Percentiles rank a stretch among this genome's conserved stretches.
These are phyloP conservation scores for Eupristina koningsbergeri DNA, from an alignment of 1,140 invertebrate species.

Conservation along the genomic window DNA sequence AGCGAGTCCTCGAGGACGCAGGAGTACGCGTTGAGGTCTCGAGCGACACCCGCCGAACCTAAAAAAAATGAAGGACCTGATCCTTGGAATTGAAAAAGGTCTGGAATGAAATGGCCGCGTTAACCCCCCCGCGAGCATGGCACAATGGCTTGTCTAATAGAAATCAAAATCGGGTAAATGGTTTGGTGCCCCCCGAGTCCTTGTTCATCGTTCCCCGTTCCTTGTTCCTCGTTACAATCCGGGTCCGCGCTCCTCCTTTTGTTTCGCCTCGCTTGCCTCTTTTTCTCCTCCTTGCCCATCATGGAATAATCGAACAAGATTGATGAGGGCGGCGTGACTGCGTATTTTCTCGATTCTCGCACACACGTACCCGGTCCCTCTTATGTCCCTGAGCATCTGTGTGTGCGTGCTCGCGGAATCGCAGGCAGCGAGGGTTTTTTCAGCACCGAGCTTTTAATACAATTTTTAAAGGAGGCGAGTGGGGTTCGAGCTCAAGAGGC, in stretches of 20 bases:
- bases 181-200: neutral
- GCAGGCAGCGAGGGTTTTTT: conserved; percentile 21
- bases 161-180: conserved; percentile 66
- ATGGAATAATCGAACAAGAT: conserved; percentile 74
- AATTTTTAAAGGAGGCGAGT: conserved; percentile 6
- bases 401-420: neutral
- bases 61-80: neutral
- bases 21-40: neutral
- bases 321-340: conserved; percentile 72
- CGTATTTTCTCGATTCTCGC: conserved; percentile 39
- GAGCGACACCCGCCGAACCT: neutral
- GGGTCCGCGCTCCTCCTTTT: conserved; percentile 43
- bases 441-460: conserved; percentile 9
- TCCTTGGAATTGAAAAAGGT: neutral
- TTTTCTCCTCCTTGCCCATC: conserved; percentile 68
- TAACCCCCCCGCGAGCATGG: conserved; percentile 53
- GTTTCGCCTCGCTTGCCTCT: conserved; percentile 49
- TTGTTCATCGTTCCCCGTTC: neutral
- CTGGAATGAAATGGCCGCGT: neutral
- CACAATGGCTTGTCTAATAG: conserved; percentile 70
- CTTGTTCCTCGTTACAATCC: neutral
- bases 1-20: neutral
- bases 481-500: neutral
- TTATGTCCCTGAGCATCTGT: neutral
- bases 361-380: neutral